Conservation (phyloP, 2,113 vertebrate species). For the Erythrolamprus reginae region DNA sequence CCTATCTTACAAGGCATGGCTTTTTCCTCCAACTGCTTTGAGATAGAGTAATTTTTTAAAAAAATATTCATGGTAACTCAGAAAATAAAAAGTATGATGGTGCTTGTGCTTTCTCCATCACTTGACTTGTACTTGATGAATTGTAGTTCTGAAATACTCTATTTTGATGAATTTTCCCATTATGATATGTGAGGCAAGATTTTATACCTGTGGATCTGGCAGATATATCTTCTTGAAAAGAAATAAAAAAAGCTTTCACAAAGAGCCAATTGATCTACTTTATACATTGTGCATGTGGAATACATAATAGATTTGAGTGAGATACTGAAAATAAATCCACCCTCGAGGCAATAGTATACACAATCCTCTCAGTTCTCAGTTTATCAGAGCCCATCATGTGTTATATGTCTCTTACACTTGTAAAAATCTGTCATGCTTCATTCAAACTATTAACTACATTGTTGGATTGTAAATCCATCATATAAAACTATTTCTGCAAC, state of each 20-base stretch:
- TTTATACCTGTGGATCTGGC: background rate
- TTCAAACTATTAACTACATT: slow-evolving; percentile 44
- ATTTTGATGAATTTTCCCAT: slow-evolving; percentile 3
- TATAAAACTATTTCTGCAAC: slow-evolving; percentile 34
- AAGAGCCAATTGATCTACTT: slow-evolving; percentile 38
- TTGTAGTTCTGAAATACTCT: slow-evolving; percentile 4
- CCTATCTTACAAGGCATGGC: background rate
- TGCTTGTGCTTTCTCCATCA: background rate
- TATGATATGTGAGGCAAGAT: slow-evolving; percentile 6
- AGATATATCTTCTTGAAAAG: slow-evolving; percentile 13
- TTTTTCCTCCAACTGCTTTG: background rate
- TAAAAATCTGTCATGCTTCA: slow-evolving; percentile 46
- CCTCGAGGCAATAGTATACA: background rate
- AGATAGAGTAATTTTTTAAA: background rate
- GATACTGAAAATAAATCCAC: slow-evolving; percentile 33
- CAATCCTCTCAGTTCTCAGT: slow-evolving; percentile 31
- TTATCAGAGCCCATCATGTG: slow-evolving; percentile 9
- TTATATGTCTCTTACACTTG: slow-evolving; percentile 28
- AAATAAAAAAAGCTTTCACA: slow-evolving; percentile 26
- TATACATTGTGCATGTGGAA: slow-evolving; percentile 33
- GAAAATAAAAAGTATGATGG: background rate
- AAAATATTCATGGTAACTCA: background rate
- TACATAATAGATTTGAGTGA: slow-evolving; percentile 12
- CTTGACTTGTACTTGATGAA: slow-evolving; percentile 4
- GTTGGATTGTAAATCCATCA: slow-evolving; percentile 40